A percentile compares a stretch with the other conserved stretches of the same genome.
Conservation (phyloP, 2,888 invertebrate species). For the Volucella inanis region DNA sequence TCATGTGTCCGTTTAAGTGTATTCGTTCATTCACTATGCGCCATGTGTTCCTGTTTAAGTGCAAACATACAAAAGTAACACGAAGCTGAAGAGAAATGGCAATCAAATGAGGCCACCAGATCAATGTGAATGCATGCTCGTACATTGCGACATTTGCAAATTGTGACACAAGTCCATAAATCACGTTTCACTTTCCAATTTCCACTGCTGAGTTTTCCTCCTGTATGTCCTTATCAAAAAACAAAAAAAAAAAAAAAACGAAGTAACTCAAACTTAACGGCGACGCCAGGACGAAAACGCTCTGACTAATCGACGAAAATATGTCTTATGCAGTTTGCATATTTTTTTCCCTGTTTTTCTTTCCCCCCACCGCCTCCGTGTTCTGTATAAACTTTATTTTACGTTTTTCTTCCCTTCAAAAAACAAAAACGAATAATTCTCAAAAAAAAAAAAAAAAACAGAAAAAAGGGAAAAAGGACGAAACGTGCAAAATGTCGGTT, state of each 20-base stretch:
- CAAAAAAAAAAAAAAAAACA: conserved; percentile 11
- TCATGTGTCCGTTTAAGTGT: too few relatives aligned
- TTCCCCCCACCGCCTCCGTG: background rate
- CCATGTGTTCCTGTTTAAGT: too few relatives aligned
- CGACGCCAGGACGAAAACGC: conserved; percentile 24
- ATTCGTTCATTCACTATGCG: too few relatives aligned
- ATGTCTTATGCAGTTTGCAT: conserved; percentile 44
- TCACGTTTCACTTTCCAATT: conserved; percentile 70
- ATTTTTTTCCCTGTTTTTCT: conserved; percentile 25
- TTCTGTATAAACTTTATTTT: background rate
- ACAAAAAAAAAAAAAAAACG: too few relatives aligned
- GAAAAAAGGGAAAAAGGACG: conserved; percentile 29
- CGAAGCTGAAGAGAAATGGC: conserved; percentile 51
- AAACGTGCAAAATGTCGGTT: conserved; percentile 35
- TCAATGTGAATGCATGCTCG: conserved; percentile 60
- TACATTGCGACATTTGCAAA: conserved; percentile 49
- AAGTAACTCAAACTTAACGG: background rate
- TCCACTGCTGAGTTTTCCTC: conserved; percentile 44
- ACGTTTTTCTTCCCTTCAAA: conserved; percentile 3
- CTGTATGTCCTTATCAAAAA: background rate
- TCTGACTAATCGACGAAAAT: conserved; percentile 51
- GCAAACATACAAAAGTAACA: conserved; percentile 31
- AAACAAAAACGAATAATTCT: background rate
- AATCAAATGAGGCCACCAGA: conserved; percentile 61
- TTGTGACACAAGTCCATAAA: conserved; percentile 59